Percentiles rank a stretch among this genome's conserved stretches.
phyloP scores from a whole-genome alignment of 1,140 invertebrate species.

The Euura saliciscinereae region DNA sequence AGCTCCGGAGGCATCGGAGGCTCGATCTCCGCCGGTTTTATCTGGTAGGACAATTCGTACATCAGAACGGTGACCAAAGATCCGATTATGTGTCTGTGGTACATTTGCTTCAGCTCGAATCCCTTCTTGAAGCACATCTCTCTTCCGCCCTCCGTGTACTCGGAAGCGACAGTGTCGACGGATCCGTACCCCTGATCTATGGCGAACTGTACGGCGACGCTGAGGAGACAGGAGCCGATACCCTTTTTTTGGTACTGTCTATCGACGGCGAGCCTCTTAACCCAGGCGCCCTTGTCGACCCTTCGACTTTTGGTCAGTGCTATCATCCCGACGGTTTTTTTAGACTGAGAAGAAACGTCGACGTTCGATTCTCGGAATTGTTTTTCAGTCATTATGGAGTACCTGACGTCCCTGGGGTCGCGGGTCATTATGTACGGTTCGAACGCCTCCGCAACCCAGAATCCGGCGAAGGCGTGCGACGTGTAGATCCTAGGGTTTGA shows the following conservation, averaged over 20 bases:
- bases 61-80: constrained; percentile 54
- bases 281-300: constrained; percentile 59
- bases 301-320: constrained; percentile 53
- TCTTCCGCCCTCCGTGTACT: constrained; percentile 59
- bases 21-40: constrained; percentile 39
- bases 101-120: constrained; percentile 63
- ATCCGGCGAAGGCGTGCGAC: constrained; percentile 58
- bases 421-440: constrained; percentile 43
- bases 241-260: constrained; percentile 55
- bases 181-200: constrained; percentile 56
- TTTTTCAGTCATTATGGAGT: constrained; percentile 49
- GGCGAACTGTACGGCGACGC: constrained; percentile 58
- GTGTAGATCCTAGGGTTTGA: constrained; percentile 52
- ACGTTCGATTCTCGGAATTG: constrained; percentile 46
- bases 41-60: constrained; percentile 55
- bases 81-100: constrained; percentile 58
- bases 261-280: constrained; percentile 59
- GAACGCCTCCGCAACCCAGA: constrained; percentile 61
- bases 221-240: constrained; percentile 55
- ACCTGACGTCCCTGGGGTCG: constrained; percentile 41
- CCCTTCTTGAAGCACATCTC: constrained; percentile 61
- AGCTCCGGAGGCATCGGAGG: not conserved
- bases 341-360: constrained; percentile 39
- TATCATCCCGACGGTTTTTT: constrained; percentile 58
- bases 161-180: constrained; percentile 59